phyloP scores from a whole-genome alignment of 2,888 invertebrate genomes.

The Creontiades dilutus region DNA sequence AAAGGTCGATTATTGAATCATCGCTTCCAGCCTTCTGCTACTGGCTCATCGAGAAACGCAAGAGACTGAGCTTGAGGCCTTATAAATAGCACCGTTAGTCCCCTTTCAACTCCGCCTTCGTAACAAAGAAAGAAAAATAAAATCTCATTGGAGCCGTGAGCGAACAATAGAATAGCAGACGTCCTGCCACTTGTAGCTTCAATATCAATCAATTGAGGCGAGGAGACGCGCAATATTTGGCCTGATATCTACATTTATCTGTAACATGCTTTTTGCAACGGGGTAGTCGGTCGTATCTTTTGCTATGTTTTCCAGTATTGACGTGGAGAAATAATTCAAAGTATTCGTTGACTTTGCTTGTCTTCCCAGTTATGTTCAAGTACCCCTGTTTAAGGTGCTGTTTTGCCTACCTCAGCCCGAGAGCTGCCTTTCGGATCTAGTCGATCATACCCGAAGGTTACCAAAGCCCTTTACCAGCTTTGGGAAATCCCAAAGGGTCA shows the following conservation, averaged over 20 bases:
- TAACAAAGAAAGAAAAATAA: not conserved
- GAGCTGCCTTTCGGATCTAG: too few species aligned
- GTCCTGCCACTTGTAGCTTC: slow-evolving; percentile 54
- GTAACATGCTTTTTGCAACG: too few species aligned
- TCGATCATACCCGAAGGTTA: too few species aligned
- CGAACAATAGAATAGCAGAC: slow-evolving; percentile 51
- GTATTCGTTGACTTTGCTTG: too few species aligned
- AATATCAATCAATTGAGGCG: slow-evolving; percentile 26
- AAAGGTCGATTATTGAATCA: slow-evolving; percentile 23
- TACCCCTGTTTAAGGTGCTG: too few species aligned
- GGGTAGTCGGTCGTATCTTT: too few species aligned
- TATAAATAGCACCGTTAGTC: slow-evolving; percentile 26
- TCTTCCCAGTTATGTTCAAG: too few species aligned
- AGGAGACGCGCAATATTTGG: not conserved
- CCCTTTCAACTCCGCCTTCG: slow-evolving; percentile 1
- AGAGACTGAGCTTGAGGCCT: slow-evolving; percentile 9
- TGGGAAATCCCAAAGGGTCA: too few species aligned
- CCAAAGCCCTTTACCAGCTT: too few species aligned
- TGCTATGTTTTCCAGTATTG: too few species aligned
- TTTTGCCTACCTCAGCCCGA: too few species aligned
- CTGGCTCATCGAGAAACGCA: not conserved
- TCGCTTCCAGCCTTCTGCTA: not conserved
- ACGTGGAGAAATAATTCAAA: too few species aligned
- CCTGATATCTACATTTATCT: not conserved
- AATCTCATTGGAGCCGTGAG: not conserved